A percentile compares a stretch with the other conserved stretches of the same genome.
Evolutionary conservation across 2,888 invertebrate species (phyloP).

Genomic region (Nemapogon koenigi): DNA sequence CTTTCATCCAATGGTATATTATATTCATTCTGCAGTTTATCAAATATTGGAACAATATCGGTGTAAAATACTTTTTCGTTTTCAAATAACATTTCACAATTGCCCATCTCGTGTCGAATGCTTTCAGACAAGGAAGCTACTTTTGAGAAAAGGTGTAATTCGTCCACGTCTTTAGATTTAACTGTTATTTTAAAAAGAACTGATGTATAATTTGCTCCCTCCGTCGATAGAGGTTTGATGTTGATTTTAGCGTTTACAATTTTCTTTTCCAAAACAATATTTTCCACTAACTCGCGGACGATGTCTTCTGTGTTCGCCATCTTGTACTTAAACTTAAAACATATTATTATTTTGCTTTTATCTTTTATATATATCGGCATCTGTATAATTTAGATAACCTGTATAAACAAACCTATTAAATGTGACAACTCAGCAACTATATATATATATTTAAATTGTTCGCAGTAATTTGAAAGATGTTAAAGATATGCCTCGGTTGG

Average conservation of each 20-base stretch:
- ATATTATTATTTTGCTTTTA: slow-evolving; percentile 1
- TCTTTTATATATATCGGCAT: too few relatives aligned
- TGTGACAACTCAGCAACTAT: too few relatives aligned
- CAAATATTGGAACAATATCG: slow-evolving; percentile 6
- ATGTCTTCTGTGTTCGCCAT: slow-evolving; percentile 7
- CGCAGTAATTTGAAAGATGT: too few relatives aligned
- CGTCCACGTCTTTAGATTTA: slow-evolving; percentile 3
- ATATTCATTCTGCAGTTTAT: slow-evolving; percentile 14
- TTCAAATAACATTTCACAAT: slow-evolving; percentile 3
- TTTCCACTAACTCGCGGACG: slow-evolving; percentile 6
- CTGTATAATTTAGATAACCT: too few relatives aligned
- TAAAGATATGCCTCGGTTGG: too few relatives aligned
- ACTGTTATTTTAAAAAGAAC: slow-evolving; percentile 8
- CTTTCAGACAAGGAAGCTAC: slow-evolving; percentile 7
- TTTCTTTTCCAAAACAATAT: slow-evolving; percentile 6
- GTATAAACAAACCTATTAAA: too few relatives aligned
- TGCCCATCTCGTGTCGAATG: neutral
- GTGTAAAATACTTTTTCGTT: slow-evolving; percentile 10
- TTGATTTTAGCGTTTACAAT: neutral
- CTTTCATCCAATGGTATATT: slow-evolving; percentile 13
- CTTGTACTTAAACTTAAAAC: slow-evolving; percentile 1
- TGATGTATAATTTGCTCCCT: slow-evolving; percentile 13
- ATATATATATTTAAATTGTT: too few relatives aligned
- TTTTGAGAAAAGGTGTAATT: slow-evolving; percentile 12
- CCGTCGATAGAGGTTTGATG: slow-evolving; percentile 10